These are phyloP conservation scores for Myotis brandtii DNA, from an alignment of 2,113 vertebrate genomes.

Conservation along the genomic window DNA sequence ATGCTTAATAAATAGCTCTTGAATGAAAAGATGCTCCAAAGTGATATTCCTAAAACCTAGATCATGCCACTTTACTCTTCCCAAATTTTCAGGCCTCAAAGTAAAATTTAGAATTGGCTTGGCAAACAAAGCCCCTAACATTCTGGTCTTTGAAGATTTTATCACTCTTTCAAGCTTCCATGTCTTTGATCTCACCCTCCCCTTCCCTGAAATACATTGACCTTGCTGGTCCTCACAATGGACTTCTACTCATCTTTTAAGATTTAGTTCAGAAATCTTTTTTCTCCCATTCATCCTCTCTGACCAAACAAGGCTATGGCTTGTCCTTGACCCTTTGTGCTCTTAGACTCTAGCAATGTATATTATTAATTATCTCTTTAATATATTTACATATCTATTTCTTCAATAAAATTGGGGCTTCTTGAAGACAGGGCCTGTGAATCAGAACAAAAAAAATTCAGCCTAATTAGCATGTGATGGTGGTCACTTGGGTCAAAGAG, in stretches of 20 bases:
- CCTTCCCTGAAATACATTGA: neutral
- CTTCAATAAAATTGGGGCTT: neutral
- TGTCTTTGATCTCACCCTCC: neutral
- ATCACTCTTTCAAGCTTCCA: neutral
- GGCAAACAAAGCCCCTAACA: neutral
- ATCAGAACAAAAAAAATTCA: neutral
- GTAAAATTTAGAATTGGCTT: neutral
- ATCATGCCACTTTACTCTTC: neutral
- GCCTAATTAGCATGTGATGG: conserved; percentile 36
- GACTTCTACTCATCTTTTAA: neutral
- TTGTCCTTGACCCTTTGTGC: neutral
- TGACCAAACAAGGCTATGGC: conserved; percentile 14
- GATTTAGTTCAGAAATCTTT: neutral
- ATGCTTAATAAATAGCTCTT: neutral
- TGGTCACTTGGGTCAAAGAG: conserved; percentile 30
- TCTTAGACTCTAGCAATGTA: neutral
- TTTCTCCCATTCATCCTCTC: neutral
- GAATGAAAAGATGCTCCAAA: neutral
- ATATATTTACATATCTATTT: conserved; percentile 38
- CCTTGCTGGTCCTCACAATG: neutral
- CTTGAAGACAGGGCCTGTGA: neutral
- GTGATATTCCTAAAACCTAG: neutral
- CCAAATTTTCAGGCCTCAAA: neutral
- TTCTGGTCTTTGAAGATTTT: neutral
- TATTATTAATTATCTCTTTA: conserved; percentile 41